A percentile compares a stretch with the other conserved stretches of the same genome.
Evolutionary conservation across 2,113 vertebrate genomes (phyloP).

Genomic region (Galbula dea): DNA sequence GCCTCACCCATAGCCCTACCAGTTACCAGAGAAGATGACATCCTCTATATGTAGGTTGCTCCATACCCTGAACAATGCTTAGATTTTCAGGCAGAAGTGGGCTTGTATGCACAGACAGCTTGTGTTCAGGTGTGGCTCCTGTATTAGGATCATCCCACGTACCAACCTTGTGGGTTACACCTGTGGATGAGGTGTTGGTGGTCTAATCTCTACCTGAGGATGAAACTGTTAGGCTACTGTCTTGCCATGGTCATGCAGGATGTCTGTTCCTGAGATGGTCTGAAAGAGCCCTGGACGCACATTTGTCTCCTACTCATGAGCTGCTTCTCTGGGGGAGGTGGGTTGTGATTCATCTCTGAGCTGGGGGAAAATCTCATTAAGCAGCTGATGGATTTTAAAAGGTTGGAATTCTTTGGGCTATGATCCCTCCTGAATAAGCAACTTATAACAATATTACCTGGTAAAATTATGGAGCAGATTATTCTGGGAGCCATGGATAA

Average conservation of each 20-base stretch:
- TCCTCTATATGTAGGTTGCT: fast-evolving
- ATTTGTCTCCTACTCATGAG: background rate
- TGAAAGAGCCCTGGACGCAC: background rate
- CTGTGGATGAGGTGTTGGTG: background rate
- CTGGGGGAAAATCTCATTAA: background rate
- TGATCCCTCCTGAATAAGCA: background rate
- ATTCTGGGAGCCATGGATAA: too few relatives aligned
- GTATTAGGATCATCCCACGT: background rate
- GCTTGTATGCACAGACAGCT: background rate
- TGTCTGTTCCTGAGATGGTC: background rate
- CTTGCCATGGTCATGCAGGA: background rate
- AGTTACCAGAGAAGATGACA: background rate
- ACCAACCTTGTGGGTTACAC: background rate
- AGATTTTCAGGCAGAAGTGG: background rate
- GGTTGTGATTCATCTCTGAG: background rate
- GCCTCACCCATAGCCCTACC: background rate
- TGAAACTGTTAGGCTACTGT: background rate
- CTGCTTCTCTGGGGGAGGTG: background rate
- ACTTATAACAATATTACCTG: background rate
- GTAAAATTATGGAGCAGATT: too few relatives aligned
- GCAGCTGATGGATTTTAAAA: background rate
- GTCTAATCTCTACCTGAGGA: background rate
- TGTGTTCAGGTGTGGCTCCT: background rate
- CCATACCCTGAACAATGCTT: background rate
- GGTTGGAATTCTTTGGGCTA: background rate